A percentile compares a stretch with the other conserved stretches of the same genome.
phyloP scores from a whole-genome alignment of 1,140 invertebrate genomes.

The Drosophila tropicalis region DNA sequence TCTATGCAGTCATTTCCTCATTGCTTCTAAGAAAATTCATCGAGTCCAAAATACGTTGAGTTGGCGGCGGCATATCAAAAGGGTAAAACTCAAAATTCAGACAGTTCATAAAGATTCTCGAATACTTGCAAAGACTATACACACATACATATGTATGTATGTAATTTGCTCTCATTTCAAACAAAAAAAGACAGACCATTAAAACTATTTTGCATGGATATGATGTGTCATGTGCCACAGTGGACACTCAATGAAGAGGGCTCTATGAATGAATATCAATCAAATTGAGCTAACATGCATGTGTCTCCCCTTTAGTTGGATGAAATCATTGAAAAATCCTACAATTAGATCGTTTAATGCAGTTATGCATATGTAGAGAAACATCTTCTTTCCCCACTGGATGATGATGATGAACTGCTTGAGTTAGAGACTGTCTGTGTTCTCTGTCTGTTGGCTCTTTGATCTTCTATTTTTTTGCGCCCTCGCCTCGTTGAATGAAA shows the following conservation, averaged over 20 bases:
- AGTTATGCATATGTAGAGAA: background rate
- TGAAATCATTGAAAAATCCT: background rate
- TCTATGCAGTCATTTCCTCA: slow-evolving; percentile 45
- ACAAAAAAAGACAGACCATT: slow-evolving; percentile 55
- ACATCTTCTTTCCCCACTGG: background rate
- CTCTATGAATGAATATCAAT: background rate
- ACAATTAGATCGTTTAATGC: slow-evolving; percentile 5
- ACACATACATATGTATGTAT: background rate
- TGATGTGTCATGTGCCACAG: slow-evolving; percentile 30
- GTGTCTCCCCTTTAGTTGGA: background rate
- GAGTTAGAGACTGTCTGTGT: slow-evolving; percentile 30
- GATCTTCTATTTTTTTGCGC: slow-evolving; percentile 31
- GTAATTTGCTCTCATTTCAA: slow-evolving; percentile 53
- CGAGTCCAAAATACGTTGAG: too few relatives aligned
- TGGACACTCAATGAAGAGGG: background rate
- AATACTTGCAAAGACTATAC: background rate
- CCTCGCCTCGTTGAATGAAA: slow-evolving; percentile 38
- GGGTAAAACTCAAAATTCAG: slow-evolving; percentile 16
- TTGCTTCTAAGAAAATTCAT: slow-evolving; percentile 63
- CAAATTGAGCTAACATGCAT: background rate
- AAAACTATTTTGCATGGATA: slow-evolving; percentile 58
- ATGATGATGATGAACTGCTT: slow-evolving; percentile 12
- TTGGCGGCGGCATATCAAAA: slow-evolving; percentile 63
- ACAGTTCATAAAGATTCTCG: slow-evolving; percentile 22
- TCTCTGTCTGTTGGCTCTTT: slow-evolving; percentile 20